phyloP scores from a whole-genome alignment of 2,113 vertebrate genomes.

The Ploceus nigricollis region DNA sequence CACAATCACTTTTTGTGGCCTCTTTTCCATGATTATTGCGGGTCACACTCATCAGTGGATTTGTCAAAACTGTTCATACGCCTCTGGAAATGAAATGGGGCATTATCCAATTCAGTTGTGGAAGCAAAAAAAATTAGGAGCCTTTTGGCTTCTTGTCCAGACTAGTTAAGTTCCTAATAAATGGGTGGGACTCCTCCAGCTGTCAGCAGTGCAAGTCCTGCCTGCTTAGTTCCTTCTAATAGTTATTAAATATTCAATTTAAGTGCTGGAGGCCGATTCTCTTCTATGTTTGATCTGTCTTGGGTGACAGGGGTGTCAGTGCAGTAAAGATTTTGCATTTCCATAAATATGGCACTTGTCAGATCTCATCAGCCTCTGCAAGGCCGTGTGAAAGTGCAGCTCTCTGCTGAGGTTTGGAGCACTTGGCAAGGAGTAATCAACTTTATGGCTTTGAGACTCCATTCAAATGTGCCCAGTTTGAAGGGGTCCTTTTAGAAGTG shows the following conservation, averaged over 20 bases:
- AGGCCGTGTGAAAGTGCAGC: not conserved
- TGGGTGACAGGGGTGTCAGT: slow-evolving; percentile 11
- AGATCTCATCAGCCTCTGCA: slow-evolving; percentile 6
- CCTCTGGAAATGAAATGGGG: not conserved
- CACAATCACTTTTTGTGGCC: not conserved
- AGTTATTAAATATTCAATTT: slow-evolving; percentile 21
- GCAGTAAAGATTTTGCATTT: slow-evolving; percentile 8
- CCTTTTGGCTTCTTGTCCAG: not conserved
- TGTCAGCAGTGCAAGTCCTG: not conserved
- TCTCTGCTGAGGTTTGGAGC: not conserved
- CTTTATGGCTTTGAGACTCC: not conserved
- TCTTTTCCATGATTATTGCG: not conserved
- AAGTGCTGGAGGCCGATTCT: slow-evolving; percentile 7
- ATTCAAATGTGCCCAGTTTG: not conserved
- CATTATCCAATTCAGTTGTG: not conserved
- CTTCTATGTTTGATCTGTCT: slow-evolving; percentile 28
- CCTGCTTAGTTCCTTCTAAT: not conserved
- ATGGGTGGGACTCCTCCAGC: not conserved
- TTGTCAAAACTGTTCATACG: not conserved
- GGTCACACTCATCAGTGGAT: not conserved
- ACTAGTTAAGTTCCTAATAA: not conserved
- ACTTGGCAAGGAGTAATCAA: not conserved
- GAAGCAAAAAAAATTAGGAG: not conserved
- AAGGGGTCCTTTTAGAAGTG: not conserved
- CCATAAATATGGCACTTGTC: slow-evolving; percentile 37